phyloP scores from a whole-genome alignment of 2,888 invertebrate genomes.

The Boloria selene region DNA sequence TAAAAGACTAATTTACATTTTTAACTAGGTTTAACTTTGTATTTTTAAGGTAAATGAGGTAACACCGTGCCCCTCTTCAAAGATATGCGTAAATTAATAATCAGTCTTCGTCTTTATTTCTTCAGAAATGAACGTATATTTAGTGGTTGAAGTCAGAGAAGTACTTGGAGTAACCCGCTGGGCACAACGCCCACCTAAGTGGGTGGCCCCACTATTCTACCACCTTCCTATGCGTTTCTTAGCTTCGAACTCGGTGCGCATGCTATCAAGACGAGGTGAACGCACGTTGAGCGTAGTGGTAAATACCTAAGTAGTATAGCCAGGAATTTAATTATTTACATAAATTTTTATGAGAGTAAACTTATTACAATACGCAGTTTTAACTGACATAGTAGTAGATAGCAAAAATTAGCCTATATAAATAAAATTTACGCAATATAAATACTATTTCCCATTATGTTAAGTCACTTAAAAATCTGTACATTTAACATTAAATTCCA shows the following conservation, averaged over 20 bases:
- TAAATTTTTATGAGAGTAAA: no score
- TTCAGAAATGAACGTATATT: background rate
- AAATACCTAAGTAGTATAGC: no score
- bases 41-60: conserved; percentile 32
- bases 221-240: no score
- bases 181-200: no score
- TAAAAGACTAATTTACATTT: conserved; percentile 38
- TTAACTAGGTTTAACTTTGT: conserved; percentile 43
- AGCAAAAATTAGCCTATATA: background rate
- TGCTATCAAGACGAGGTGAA: no score
- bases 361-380: no score
- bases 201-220: no score
- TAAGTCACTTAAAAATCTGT: conserved; percentile 14
- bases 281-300: no score
- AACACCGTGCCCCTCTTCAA: background rate
- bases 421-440: conserved; percentile 14
- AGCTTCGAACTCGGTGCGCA: no score
- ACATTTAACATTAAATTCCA: conserved; percentile 26
- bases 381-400: no score
- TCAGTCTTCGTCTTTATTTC: background rate
- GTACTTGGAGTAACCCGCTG: no score
- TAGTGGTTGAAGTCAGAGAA: conserved; percentile 1
- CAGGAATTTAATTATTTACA: no score
- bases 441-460: conserved; percentile 3
- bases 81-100: background rate